Conservation (phyloP, 2,797 vertebrate species). For the Gallinago nigripennis region DNA sequence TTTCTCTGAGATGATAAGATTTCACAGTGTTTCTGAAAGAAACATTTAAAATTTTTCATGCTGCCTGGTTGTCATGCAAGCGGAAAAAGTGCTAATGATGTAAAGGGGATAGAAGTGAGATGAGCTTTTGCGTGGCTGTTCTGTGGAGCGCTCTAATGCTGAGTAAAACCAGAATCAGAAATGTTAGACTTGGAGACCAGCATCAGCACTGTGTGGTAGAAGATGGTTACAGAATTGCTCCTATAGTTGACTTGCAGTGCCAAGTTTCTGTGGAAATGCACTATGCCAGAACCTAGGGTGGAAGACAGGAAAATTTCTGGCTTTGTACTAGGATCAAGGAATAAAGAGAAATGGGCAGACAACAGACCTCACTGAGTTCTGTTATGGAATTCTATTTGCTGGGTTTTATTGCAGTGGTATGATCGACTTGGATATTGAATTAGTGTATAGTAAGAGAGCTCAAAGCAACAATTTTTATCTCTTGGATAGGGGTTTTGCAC, state of each 20-base stretch:
- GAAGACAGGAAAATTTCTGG: not conserved
- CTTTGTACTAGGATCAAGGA: not conserved
- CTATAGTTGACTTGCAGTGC: not conserved
- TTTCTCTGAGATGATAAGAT: not conserved
- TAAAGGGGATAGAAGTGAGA: not conserved
- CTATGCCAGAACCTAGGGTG: not conserved
- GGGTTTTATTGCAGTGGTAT: not conserved
- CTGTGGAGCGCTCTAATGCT: not conserved
- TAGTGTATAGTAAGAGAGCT: not conserved
- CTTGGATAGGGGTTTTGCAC: not conserved
- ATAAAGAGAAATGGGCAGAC: not conserved
- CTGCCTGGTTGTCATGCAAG: not conserved
- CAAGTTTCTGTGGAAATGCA: not conserved
- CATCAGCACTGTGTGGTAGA: not conserved
- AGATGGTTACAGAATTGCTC: not conserved
- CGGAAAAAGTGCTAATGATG: not conserved
- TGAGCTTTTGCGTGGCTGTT: not conserved
- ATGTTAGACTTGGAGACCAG: not conserved
- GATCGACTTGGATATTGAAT: not conserved
- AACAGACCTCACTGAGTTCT: not conserved
- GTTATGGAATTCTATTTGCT: not conserved
- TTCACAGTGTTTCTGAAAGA: not conserved
- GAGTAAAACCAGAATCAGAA: not conserved
- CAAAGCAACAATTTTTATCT: not conserved
- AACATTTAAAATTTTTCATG: not conserved